Percentiles rank a stretch among this genome's conserved stretches.
phyloP scores from a whole-genome alignment of 2,797 vertebrate species.

The Melanotaenia maccullochi region DNA sequence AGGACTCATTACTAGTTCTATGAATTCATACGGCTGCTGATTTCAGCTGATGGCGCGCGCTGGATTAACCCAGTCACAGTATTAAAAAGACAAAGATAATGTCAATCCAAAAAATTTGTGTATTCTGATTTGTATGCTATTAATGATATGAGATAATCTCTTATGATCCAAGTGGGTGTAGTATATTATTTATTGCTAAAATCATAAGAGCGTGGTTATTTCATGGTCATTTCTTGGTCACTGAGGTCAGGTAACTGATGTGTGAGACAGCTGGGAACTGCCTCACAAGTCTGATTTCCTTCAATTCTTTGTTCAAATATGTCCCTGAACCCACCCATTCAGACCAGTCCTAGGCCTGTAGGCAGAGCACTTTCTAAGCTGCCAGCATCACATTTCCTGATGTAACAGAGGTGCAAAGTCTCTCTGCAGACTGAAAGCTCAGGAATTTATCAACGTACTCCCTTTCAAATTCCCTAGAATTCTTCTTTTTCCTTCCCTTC shows the following conservation, averaged over 20 bases:
- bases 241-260: conserved; percentile 6
- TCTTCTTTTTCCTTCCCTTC: conserved; percentile 64
- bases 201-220: not conserved
- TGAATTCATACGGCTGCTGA: no score
- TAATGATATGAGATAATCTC: not conserved
- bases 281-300: conserved; percentile 28
- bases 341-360: conserved; percentile 7
- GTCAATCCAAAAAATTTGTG: not conserved
- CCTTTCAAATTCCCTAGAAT: conserved; percentile 74
- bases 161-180: not conserved
- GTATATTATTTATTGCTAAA: not conserved
- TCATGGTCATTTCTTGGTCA: not conserved
- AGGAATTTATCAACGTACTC: conserved; percentile 72
- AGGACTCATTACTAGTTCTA: not conserved
- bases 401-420: conserved; percentile 33
- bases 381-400: conserved; percentile 44
- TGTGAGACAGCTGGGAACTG: conserved; percentile 7
- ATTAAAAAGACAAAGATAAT: not conserved
- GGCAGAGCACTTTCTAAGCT: conserved; percentile 13
- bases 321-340: conserved; percentile 22
- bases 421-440: conserved; percentile 49
- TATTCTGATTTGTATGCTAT: not conserved
- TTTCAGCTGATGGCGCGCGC: no score
- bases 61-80: not conserved
- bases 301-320: conserved; percentile 36